Conservation (phyloP, 2,113 vertebrate species). For the Chrysochloris asiatica region DNA sequence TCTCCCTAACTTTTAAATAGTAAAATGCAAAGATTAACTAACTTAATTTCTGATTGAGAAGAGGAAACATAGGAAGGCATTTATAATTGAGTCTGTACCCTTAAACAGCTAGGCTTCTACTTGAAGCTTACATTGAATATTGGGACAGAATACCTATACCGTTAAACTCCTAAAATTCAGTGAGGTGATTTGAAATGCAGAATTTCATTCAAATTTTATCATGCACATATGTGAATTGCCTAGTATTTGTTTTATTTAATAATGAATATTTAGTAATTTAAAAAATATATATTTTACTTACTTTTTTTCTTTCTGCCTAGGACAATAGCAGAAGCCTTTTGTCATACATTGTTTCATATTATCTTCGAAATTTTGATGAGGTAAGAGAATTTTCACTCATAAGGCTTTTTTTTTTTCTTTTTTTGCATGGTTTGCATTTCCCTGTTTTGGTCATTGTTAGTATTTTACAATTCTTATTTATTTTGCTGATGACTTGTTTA, state of each 20-base stretch:
- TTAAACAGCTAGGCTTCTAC: not conserved
- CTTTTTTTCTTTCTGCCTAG: slow-evolving; percentile 84
- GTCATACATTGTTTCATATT: slow-evolving; percentile 94
- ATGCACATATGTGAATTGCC: not conserved
- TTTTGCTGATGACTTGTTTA: not conserved
- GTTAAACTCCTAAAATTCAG: not conserved
- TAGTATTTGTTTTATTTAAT: not conserved
- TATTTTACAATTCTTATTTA: not conserved
- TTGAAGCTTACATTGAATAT: not conserved
- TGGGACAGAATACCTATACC: not conserved
- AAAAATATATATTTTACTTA: not conserved
- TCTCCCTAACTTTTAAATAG: not conserved
- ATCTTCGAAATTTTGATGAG: slow-evolving; percentile 96
- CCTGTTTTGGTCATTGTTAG: not conserved
- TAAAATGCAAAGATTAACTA: not conserved
- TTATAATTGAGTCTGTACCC: not conserved
- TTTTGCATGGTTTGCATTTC: not conserved
- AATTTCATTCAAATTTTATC: not conserved
- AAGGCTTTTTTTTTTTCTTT: slow-evolving; percentile 15
- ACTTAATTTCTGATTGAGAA: not conserved
- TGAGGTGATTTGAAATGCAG: not conserved
- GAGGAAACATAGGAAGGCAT: not conserved
- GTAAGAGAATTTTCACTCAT: slow-evolving; percentile 80
- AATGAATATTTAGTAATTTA: not conserved
- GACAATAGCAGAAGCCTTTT: slow-evolving; percentile 94